Percentiles rank a stretch among this genome's conserved stretches.
Evolutionary conservation across 2,888 invertebrate genomes (phyloP).

Genomic region (Drosophila flavopinicola): DNA sequence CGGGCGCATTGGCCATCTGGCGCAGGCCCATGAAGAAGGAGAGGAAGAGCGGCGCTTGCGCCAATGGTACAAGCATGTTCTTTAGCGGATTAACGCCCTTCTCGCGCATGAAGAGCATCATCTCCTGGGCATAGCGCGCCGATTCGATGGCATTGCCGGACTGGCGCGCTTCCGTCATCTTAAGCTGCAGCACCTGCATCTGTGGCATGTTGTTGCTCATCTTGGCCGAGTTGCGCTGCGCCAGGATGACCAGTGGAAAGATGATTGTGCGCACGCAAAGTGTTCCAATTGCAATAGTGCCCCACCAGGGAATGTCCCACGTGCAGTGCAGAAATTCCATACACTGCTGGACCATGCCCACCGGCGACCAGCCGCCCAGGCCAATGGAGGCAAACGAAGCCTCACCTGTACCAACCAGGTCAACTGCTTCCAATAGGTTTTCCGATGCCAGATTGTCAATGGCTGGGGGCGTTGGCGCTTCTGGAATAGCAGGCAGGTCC

Average conservation of each 20-base stretch:
- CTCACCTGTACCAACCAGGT: conserved; percentile 86
- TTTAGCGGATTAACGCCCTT: conserved; percentile 92
- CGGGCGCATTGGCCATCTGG: conserved; percentile 94
- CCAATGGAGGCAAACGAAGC: conserved; percentile 92
- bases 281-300: conserved; percentile 92
- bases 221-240: conserved; percentile 91
- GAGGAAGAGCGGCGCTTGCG: conserved; percentile 95
- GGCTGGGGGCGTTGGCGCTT: conserved; percentile 71
- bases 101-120: conserved; percentile 92
- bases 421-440: conserved; percentile 9
- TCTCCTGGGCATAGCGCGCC: conserved; percentile 90
- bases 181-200: conserved; percentile 91
- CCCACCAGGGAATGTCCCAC: conserved; percentile 97
- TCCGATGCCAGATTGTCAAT: background rate
- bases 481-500: conserved; percentile 78
- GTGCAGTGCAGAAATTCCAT: conserved; percentile 94
- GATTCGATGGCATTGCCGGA: conserved; percentile 92
- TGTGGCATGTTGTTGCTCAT: conserved; percentile 95
- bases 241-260: conserved; percentile 93
- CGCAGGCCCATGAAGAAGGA: conserved; percentile 95
- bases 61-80: conserved; percentile 90
- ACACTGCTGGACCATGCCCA: conserved; percentile 91
- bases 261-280: conserved; percentile 89
- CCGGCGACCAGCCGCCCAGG: conserved; percentile 92
- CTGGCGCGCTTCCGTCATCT: conserved; percentile 94